Percentiles rank a stretch among this genome's conserved stretches.
Conservation (phyloP, 1,140 invertebrate genomes). For the Drosophila elegans region DNA sequence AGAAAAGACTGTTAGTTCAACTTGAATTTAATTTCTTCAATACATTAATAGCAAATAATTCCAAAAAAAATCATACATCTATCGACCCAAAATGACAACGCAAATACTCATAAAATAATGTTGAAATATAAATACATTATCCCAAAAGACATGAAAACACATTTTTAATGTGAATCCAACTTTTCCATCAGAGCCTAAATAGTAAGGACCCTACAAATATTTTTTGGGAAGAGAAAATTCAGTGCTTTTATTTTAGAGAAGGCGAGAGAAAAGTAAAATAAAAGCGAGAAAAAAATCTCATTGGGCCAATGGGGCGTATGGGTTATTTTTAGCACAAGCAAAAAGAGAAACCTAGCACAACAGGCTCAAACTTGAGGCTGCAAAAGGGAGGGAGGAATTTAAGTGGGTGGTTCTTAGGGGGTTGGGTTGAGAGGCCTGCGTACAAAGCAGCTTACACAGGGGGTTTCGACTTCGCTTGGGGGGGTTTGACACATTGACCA, state of each 20-base stretch:
- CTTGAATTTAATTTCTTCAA: no score
- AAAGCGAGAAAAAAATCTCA: slow-evolving; percentile 1
- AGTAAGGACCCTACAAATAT: not conserved
- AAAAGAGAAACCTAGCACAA: slow-evolving; percentile 70
- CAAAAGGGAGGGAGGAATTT: slow-evolving; percentile 9
- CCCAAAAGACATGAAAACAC: not conserved
- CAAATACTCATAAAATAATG: no score
- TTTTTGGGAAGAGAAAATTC: not conserved
- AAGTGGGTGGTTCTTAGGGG: slow-evolving; percentile 9
- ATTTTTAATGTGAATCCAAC: slow-evolving; percentile 8
- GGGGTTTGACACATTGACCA: slow-evolving; percentile 79
- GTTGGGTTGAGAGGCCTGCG: slow-evolving; percentile 9
- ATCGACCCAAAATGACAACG: no score
- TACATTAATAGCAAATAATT: no score
- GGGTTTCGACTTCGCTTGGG: slow-evolving; percentile 2
- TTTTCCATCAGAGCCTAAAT: slow-evolving; percentile 17
- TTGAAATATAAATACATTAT: not conserved
- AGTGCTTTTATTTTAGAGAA: slow-evolving; percentile 9
- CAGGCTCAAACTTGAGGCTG: slow-evolving; percentile 57
- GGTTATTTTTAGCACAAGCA: slow-evolving; percentile 69
- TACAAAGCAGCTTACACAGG: slow-evolving; percentile 32
- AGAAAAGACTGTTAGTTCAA: no score
- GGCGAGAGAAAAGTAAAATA: slow-evolving; percentile 8
- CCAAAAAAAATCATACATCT: no score
- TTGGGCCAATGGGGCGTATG: slow-evolving; percentile 14